Evolutionary conservation across 1,140 invertebrate species (phyloP), one percentile per base, ranked within the genome.

Genomic region (Forficula auricularia): DNA sequence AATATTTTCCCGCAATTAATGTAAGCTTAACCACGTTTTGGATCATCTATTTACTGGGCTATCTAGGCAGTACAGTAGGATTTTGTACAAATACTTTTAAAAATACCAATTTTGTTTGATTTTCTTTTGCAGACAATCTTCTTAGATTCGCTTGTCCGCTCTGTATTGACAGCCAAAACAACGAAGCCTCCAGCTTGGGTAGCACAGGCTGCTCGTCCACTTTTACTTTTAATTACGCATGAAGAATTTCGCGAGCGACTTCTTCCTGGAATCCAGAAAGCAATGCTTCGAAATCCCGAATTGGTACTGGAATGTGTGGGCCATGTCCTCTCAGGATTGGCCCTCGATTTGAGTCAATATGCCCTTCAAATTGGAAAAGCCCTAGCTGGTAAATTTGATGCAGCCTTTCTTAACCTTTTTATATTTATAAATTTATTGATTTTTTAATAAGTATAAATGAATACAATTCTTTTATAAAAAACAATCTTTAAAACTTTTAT

Each of bases 221-320:
- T 88, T 45, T 58, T 90, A 10, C 61, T 63, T 13, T 59, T 72
- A 51, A 57, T 88, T 6, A 68, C 63, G 19, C 70, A 78, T 48
- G 70, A 77, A 2, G 81, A 87, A 36, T 89, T 94, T 48, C 76
- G 81, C 54, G 67, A 67, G 34, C 63, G 64, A 10, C 57, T 97
- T 37, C 61, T 89, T 33, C 88, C 90, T 14, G 75, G 84, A 8
- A 57, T 91, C n/a, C 82, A 90, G 56, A 90, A 90, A 59, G 76
- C 86, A 6, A 81, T 96, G 72, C 63, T 97, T n/a, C 63, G 92
- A 43, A 95, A 84, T 61, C 88, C 92, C 0, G 92, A 97, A 70
- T 77, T 87, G 16, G 82, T 87, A 46, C 70, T 94, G 19, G 71
- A 83, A 60, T 77, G 75, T 35, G 77, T 94, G 32, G 78, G 77